Conservation (phyloP, 2,888 invertebrate species). For the Galerucella pusilla region DNA sequence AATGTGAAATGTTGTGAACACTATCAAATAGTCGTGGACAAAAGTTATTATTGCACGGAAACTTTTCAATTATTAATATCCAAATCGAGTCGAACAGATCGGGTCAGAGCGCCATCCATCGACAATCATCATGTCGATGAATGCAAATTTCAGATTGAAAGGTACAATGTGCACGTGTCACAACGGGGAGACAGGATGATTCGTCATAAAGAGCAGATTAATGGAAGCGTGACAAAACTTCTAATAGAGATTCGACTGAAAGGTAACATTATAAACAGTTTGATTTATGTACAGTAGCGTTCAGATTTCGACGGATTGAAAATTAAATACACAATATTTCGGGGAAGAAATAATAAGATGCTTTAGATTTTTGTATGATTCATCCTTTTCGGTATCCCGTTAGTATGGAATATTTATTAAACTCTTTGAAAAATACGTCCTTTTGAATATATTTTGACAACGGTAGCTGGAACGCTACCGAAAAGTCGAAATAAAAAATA, state of each 20-base stretch:
- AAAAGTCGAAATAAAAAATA: no score
- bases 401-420: no score
- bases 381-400: no score
- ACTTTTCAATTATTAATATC: conserved; percentile 16
- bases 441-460: no score
- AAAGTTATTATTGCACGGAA: not conserved
- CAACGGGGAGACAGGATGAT: conserved; percentile 53
- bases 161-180: conserved; percentile 54
- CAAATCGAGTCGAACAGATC: not conserved
- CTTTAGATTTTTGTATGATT: no score
- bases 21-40: no score
- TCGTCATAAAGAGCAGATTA: conserved; percentile 60
- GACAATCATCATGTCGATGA: conserved; percentile 34
- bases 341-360: no score
- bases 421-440: no score
- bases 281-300: conserved; percentile 15
- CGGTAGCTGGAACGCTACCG: no score
- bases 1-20: no score
- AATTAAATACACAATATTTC: no score
- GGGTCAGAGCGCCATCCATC: not conserved
- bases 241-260: conserved; percentile 58
- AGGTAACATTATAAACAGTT: conserved; percentile 22
- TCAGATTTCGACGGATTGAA: not conserved
- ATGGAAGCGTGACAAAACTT: conserved; percentile 58
- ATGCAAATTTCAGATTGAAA: conserved; percentile 52